phyloP scores from a whole-genome alignment of 2,113 vertebrate genomes.

The Gymnocephalus cernua region DNA sequence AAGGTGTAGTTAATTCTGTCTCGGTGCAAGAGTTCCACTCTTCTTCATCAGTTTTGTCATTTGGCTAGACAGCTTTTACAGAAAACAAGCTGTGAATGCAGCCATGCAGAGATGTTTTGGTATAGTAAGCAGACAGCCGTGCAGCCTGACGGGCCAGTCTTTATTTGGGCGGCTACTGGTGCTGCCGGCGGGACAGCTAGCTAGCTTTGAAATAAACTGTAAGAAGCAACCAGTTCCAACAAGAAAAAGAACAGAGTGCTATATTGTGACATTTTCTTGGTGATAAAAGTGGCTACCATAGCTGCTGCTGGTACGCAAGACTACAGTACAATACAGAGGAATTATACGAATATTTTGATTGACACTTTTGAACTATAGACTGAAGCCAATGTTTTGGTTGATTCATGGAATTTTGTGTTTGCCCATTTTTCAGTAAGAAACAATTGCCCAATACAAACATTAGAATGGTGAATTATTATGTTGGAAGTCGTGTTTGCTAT shows the following conservation, averaged over 20 bases:
- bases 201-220: slow-evolving; percentile 50
- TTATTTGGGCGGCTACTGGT: slow-evolving; percentile 35
- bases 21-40: slow-evolving; percentile 2
- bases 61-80: slow-evolving; percentile 23
- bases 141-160: slow-evolving; percentile 10
- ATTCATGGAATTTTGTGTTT: not conserved
- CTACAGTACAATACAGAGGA: not conserved
- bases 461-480: not conserved
- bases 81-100: slow-evolving; percentile 26
- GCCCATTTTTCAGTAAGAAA: not conserved
- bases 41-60: slow-evolving; percentile 31
- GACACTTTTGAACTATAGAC: not conserved
- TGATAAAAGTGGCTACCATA: not conserved
- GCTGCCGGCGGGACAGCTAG: slow-evolving; percentile 18
- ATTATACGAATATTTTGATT: not conserved
- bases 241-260: slow-evolving; percentile 12
- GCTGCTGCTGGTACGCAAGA: not conserved
- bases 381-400: not conserved
- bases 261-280: not conserved
- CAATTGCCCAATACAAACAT: not conserved
- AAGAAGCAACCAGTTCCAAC: slow-evolving; percentile 6
- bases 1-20: slow-evolving; percentile 18
- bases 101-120: slow-evolving; percentile 42
- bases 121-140: slow-evolving; percentile 56
- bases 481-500: not conserved